Evolutionary conservation across 2,888 invertebrate genomes (phyloP).

Genomic region (Dryadula phaetusa): DNA sequence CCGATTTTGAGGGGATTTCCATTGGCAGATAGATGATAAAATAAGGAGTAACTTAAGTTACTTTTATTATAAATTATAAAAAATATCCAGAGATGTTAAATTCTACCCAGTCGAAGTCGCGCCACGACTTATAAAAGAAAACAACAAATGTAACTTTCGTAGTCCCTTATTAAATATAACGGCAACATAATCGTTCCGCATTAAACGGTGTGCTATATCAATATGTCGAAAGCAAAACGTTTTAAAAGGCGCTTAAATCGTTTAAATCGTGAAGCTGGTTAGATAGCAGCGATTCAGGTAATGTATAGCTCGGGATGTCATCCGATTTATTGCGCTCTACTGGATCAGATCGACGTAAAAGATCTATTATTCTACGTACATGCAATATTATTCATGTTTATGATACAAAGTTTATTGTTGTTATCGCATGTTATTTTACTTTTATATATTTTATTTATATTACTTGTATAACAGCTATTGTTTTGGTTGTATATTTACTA

Average conservation of each 20-base stretch:
- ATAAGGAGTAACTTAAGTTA: too few species aligned
- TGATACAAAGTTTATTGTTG: conserved; percentile 4
- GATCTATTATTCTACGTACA: conserved; percentile 24
- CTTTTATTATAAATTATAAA: too few species aligned
- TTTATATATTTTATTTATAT: conserved; percentile 6
- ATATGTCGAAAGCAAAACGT: conserved; percentile 67
- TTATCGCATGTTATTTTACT: not conserved
- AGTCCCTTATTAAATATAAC: conserved; percentile 9
- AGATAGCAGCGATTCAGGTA: conserved; percentile 72
- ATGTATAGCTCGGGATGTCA: conserved; percentile 64
- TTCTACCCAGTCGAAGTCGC: too few species aligned
- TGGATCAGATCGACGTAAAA: conserved; percentile 30
- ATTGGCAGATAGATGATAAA: too few species aligned
- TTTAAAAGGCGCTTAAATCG: conserved; percentile 70
- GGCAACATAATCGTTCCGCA: conserved; percentile 32
- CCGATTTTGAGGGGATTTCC: too few species aligned
- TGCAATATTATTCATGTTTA: conserved; percentile 19
- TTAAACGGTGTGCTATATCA: conserved; percentile 62
- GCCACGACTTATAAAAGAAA: too few species aligned
- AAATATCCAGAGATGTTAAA: too few species aligned
- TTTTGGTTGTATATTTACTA: too few species aligned
- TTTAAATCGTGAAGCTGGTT: conserved; percentile 74
- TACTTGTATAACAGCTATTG: too few species aligned
- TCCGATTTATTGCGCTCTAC: conserved; percentile 65
- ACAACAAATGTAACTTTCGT: too few species aligned